Conservation (phyloP, 2,113 vertebrate genomes). For the Ictalurus punctatus region DNA sequence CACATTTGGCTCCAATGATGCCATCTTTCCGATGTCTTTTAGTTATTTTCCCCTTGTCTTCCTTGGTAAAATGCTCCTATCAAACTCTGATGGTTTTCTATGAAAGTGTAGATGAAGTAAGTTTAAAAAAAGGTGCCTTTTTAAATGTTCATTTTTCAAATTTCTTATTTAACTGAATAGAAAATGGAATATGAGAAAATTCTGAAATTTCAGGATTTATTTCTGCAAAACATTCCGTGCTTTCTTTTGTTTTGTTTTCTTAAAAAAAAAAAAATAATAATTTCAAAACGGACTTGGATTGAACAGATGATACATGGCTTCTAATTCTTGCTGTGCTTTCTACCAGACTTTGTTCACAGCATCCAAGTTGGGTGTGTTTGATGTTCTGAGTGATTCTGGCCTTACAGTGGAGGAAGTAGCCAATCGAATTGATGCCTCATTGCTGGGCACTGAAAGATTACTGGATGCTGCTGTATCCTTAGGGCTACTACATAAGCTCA, state of each 20-base stretch:
- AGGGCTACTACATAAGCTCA: constrained; percentile 73
- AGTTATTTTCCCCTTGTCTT: background rate
- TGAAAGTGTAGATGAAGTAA: background rate
- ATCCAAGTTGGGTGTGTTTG: constrained; percentile 82
- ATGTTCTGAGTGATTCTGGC: constrained; percentile 71
- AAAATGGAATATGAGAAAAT: background rate
- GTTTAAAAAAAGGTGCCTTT: background rate
- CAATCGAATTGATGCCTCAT: constrained; percentile 66
- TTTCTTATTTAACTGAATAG: background rate
- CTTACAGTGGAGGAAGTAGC: constrained; percentile 72
- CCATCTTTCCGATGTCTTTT: background rate
- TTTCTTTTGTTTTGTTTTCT: background rate
- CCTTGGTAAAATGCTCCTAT: background rate
- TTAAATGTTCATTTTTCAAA: background rate
- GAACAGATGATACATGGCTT: too few species aligned
- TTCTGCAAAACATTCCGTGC: background rate
- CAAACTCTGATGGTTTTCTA: background rate
- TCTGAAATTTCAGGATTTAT: background rate
- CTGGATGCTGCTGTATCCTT: constrained; percentile 82
- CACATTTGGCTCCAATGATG: background rate
- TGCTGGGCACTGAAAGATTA: constrained; percentile 74
- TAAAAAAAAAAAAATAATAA: too few species aligned
- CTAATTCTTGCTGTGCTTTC: background rate
- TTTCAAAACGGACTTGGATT: background rate
- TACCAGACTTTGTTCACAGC: constrained; percentile 84